A percentile compares a stretch with the other conserved stretches of the same genome.
These are phyloP conservation scores for Silurus asotus DNA, from an alignment of 2,113 vertebrate genomes.

Conservation along the genomic window DNA sequence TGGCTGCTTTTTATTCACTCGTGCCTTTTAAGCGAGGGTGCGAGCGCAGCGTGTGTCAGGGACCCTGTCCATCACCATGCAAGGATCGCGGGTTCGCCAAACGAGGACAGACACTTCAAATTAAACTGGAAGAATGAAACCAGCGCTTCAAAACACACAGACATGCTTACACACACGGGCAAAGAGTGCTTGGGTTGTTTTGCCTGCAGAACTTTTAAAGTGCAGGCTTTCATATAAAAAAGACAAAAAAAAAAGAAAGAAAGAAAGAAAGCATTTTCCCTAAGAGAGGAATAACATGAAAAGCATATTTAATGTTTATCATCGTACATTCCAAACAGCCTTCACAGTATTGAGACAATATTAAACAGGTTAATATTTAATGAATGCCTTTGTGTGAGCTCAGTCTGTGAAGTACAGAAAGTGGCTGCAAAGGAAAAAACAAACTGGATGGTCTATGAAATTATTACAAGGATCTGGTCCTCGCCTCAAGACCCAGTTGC, in stretches of 20 bases:
- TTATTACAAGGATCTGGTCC: slow-evolving; percentile 62
- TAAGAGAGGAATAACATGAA: slow-evolving; percentile 75
- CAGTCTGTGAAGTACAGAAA: slow-evolving; percentile 61
- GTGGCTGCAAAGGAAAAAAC: slow-evolving; percentile 73
- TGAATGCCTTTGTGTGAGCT: slow-evolving; percentile 74
- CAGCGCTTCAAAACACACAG: slow-evolving; percentile 52
- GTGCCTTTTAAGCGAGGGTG: slow-evolving; percentile 54
- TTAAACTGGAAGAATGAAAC: slow-evolving; percentile 56
- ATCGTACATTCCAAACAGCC: slow-evolving; percentile 71
- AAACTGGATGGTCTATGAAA: slow-evolving; percentile 74
- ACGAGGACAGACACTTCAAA: slow-evolving; percentile 66
- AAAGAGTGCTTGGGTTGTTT: slow-evolving; percentile 55
- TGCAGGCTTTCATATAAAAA: slow-evolving; percentile 58
- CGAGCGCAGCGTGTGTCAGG: slow-evolving; percentile 55
- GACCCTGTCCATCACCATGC: slow-evolving; percentile 55
- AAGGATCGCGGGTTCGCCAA: slow-evolving; percentile 51
- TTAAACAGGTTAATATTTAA: slow-evolving; percentile 84
- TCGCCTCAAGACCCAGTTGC: slow-evolving; percentile 58
- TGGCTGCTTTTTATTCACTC: slow-evolving; percentile 53
- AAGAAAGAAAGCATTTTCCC: slow-evolving; percentile 31
- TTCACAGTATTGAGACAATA: slow-evolving; percentile 76
- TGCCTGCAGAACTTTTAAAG: slow-evolving; percentile 71
- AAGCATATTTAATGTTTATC: slow-evolving; percentile 81
- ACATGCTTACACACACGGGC: slow-evolving; percentile 6
- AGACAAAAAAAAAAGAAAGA: neutral